Evolutionary conservation across 2,888 invertebrate species (phyloP).

Genomic region (Netelia fuscicornis): DNA sequence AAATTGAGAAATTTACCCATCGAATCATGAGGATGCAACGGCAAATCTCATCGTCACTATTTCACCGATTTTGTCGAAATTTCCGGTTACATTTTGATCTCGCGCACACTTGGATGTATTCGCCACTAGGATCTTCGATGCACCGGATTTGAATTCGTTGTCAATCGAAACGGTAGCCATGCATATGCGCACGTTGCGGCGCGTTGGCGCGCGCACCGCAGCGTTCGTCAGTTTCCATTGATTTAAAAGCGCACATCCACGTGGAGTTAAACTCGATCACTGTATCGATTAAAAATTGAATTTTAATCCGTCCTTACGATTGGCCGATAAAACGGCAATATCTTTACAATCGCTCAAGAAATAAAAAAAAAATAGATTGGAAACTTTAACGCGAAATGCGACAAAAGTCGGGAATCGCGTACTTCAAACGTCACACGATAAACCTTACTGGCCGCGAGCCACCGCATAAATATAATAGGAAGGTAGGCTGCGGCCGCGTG

Average conservation of each 20-base stretch:
- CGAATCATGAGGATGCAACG: constrained; percentile 49
- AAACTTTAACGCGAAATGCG: constrained; percentile 24
- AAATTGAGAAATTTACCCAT: constrained; percentile 70
- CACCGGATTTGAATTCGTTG: constrained; percentile 23
- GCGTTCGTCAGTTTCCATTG: constrained; percentile 35
- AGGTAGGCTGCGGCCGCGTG: constrained; percentile 82
- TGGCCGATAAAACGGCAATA: neutral
- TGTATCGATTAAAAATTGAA: constrained; percentile 8
- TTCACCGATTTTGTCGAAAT: neutral
- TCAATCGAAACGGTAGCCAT: constrained; percentile 18
- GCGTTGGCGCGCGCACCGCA: constrained; percentile 52
- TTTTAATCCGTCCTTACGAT: neutral
- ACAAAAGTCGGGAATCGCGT: constrained; percentile 52
- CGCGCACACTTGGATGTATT: constrained; percentile 52
- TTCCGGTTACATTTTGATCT: constrained; percentile 11
- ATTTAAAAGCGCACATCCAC: constrained; percentile 20
- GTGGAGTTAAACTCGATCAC: constrained; percentile 19
- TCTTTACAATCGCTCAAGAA: neutral
- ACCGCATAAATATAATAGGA: constrained; percentile 84
- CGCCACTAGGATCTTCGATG: constrained; percentile 28
- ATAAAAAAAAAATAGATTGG: constrained; percentile 13
- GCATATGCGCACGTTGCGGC: constrained; percentile 54
- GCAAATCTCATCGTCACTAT: constrained; percentile 13
- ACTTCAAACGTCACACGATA: constrained; percentile 70
- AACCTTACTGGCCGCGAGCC: constrained; percentile 83